Base-by-base conservation (phyloP, 1,140 invertebrate species). In the Bombus difficillimus region DNA sequence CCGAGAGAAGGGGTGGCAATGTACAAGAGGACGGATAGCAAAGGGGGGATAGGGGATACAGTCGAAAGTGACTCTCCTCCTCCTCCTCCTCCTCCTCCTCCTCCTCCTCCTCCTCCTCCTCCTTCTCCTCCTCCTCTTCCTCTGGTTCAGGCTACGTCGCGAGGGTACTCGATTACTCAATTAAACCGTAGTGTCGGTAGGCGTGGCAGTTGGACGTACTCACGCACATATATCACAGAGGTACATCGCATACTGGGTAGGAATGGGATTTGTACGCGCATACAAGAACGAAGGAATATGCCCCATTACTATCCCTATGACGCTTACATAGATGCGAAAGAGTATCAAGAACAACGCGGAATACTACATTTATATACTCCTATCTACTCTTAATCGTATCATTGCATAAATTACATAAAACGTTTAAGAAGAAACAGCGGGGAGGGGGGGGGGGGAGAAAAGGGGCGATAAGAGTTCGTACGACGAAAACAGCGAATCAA, bases 131-230 rank as follows among this genome's bases (percentile, higher is more conserved):
- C 59, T 62, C 10, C 28, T 62, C 59, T 13, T n/a, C 59, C 59
- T n/a, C 59, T 57, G 53, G 47, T 74, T 81, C 47, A 90, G 91
- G 90, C 90, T 91, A 92, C 91, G 90, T 91, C 92, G 91, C 92
- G 88, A 93, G 93, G 93, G 91, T 92, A 93, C 94, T 94, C 93
- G 93, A 94, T 94, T 93, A 94, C 94, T 94, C 93, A 93, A 94
- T 94, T 94, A 94, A 93, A 92, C 90, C 92, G 86, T 88, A 90
- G 93, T 94, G 93, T 94, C 93, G 92, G 93, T 93, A 92, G 94
- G 94, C 93, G 94, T 94, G 94, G 93, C 92, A 81, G 90, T 91
- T 88, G 90, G 91, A 93, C 92, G 87, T 91, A 93, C 91, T 93
- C 89, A 85, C 89, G 91, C 91, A 92, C 90, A 94, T 94, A 93